Percentiles rank a stretch among this genome's conserved stretches.
These are phyloP conservation scores for Ptilodon capucinus DNA, from an alignment of 2,888 invertebrate species.

Conservation along the genomic window DNA sequence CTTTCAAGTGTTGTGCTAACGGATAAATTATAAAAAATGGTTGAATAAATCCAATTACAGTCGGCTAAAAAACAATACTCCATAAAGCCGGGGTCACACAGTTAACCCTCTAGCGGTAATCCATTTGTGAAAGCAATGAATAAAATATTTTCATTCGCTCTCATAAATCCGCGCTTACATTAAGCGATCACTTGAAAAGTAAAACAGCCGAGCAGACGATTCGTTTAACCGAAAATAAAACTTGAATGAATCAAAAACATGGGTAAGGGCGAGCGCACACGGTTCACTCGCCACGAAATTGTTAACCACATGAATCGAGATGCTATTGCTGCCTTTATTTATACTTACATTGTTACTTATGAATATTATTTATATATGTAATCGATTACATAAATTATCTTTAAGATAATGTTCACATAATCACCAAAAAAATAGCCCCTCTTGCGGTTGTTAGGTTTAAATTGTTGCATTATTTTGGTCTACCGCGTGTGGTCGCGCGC, in stretches of 20 bases:
- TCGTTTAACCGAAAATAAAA: neutral
- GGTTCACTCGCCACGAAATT: neutral
- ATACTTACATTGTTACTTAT: no score
- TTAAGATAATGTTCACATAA: no score
- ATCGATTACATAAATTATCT: no score
- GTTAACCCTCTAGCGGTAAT: neutral
- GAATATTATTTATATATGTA: no score
- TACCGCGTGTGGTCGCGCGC: neutral
- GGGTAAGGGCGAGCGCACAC: neutral
- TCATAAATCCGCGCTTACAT: neutral
- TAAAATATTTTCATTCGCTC: neutral
- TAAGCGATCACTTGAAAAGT: neutral
- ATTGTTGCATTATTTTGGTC: no score
- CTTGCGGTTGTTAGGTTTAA: no score
- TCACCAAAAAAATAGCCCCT: no score
- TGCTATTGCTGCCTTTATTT: neutral
- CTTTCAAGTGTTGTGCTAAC: no score
- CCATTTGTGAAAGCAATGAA: neutral
- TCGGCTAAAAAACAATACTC: neutral
- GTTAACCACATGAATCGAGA: neutral
- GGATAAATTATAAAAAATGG: no score
- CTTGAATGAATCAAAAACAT: neutral
- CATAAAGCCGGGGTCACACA: neutral
- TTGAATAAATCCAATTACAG: neutral
- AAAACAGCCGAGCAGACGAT: neutral